Percentiles rank a stretch among this genome's conserved stretches.
Conservation (phyloP, 2,797 vertebrate species). For the Cetoscarus ocellatus region DNA sequence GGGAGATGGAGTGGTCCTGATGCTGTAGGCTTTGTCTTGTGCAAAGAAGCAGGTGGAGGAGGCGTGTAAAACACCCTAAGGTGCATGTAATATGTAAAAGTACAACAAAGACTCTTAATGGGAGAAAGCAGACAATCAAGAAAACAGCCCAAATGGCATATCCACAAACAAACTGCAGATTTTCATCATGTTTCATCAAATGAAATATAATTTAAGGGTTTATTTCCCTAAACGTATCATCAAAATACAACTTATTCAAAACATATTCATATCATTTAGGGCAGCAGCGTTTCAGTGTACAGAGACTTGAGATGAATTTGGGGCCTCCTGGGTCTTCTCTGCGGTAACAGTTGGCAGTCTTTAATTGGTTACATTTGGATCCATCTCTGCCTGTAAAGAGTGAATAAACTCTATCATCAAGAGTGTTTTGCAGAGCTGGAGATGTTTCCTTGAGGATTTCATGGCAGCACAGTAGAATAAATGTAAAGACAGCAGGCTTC, state of each 20-base stretch:
- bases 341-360: slow-evolving; percentile 24
- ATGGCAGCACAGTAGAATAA: slow-evolving; percentile 4
- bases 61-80: too few species aligned
- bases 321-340: slow-evolving; percentile 9
- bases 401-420: neutral
- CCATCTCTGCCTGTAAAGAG: slow-evolving; percentile 11
- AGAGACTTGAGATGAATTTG: slow-evolving; percentile 11
- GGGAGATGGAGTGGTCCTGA: too few species aligned
- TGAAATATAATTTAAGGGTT: neutral
- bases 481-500: slow-evolving; percentile 7
- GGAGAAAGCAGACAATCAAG: too few species aligned
- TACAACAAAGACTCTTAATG: too few species aligned
- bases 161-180: slow-evolving; percentile 1
- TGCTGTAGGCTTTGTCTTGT: too few species aligned
- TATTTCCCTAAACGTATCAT: neutral
- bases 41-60: too few species aligned
- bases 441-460: slow-evolving; percentile 4
- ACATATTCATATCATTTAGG: slow-evolving; percentile 3
- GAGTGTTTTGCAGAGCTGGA: neutral
- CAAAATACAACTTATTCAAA: neutral
- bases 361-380: slow-evolving; percentile 42
- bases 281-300: slow-evolving; percentile 5
- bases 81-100: too few species aligned
- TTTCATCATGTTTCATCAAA: slow-evolving; percentile 5
- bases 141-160: too few species aligned